These are phyloP conservation scores for Hybognathus amarus DNA, from an alignment of 2,797 vertebrate species.

Conservation along the genomic window DNA sequence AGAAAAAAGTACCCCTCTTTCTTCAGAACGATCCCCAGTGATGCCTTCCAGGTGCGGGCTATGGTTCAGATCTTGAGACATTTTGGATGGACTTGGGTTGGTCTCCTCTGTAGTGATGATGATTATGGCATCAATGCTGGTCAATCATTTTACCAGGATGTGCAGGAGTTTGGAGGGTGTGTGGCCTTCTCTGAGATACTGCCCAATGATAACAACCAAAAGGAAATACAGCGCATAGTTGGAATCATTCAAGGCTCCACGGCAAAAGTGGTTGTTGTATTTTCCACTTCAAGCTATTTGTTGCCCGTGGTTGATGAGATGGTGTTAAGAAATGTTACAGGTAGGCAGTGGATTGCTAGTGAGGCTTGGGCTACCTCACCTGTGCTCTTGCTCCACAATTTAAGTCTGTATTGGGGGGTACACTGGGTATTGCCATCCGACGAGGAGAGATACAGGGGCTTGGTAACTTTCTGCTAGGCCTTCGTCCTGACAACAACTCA, in stretches of 20 bases:
- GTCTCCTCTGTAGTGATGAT: constrained; percentile 37
- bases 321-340: constrained; percentile 53
- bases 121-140: constrained; percentile 44
- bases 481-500: constrained; percentile 47
- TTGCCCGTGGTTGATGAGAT: constrained; percentile 62
- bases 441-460: constrained; percentile 73
- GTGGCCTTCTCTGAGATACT: constrained; percentile 71
- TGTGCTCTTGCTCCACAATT: constrained; percentile 41
- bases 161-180: constrained; percentile 67
- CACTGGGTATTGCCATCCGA: constrained; percentile 67
- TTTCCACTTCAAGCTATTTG: constrained; percentile 58
- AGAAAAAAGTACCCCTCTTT: constrained; percentile 60
- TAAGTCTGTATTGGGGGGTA: constrained; percentile 55
- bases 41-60: constrained; percentile 57
- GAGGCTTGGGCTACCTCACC: constrained; percentile 61
- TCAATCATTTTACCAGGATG: constrained; percentile 42
- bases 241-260: constrained; percentile 56
- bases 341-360: constrained; percentile 63
- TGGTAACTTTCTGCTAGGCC: constrained; percentile 60
- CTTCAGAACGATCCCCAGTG: constrained; percentile 62
- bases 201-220: constrained; percentile 61
- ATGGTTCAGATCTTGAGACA: constrained; percentile 47
- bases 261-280: constrained; percentile 60
- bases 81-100: constrained; percentile 48
- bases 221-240: constrained; percentile 51